phyloP scores from a whole-genome alignment of 2,888 invertebrate genomes.

The Temnothorax rugatulus region DNA sequence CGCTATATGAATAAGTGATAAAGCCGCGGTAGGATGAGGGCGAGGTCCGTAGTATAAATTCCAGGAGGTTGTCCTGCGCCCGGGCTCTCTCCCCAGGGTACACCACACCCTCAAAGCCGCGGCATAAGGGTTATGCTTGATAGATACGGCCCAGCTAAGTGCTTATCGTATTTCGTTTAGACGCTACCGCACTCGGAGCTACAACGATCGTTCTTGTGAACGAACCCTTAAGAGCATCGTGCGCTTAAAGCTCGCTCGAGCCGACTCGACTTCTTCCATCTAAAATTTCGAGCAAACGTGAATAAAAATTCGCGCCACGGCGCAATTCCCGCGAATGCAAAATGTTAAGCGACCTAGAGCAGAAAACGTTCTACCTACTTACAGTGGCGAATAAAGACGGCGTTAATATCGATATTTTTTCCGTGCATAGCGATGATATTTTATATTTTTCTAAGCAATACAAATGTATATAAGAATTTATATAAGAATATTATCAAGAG shows the following conservation, averaged over 20 bases:
- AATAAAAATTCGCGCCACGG: conserved; percentile 43
- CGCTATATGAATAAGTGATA: conserved; percentile 85
- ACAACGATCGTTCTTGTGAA: conserved; percentile 67
- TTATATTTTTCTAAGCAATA: background rate
- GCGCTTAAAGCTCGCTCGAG: conserved; percentile 53
- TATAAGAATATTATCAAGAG: no score
- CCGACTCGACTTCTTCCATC: conserved; percentile 29
- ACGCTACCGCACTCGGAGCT: conserved; percentile 56
- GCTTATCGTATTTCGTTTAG: conserved; percentile 85
- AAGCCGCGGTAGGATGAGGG: conserved; percentile 75
- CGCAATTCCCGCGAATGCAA: conserved; percentile 45
- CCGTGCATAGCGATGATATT: background rate
- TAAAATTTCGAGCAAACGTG: conserved; percentile 41
- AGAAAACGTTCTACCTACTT: conserved; percentile 11
- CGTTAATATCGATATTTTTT: background rate
- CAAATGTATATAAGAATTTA: background rate
- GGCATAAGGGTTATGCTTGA: conserved; percentile 85
- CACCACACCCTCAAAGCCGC: conserved; percentile 74
- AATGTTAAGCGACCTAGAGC: conserved; percentile 21
- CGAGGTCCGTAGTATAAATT: conserved; percentile 84
- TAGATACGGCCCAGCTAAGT: conserved; percentile 85
- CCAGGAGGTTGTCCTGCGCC: conserved; percentile 82
- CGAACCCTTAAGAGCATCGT: conserved; percentile 66
- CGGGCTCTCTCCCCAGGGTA: conserved; percentile 80
- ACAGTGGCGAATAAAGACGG: background rate